A percentile compares a stretch with the other conserved stretches of the same genome.
Evolutionary conservation across 2,888 invertebrate genomes (phyloP).

Genomic region (Pseudoips prasinana): DNA sequence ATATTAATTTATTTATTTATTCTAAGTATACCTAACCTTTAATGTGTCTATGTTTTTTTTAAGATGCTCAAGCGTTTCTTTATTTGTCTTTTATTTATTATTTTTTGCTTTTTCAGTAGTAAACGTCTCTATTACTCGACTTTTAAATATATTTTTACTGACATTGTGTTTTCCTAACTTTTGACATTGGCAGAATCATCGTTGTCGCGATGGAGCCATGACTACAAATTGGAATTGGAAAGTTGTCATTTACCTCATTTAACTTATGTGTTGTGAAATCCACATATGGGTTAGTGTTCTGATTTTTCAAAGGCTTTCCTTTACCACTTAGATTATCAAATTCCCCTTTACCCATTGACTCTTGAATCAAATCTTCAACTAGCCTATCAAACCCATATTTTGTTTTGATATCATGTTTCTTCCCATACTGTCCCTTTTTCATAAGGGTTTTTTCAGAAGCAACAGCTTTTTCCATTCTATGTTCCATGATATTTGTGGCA

Average conservation of each 20-base stretch:
- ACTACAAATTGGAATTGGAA: too few relatives aligned
- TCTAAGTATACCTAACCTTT: too few relatives aligned
- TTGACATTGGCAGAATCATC: too few relatives aligned
- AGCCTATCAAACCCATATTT: conserved; percentile 92
- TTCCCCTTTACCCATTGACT: conserved; percentile 94
- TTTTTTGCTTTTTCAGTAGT: too few relatives aligned
- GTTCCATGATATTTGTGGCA: conserved; percentile 83
- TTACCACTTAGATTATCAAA: conserved; percentile 91
- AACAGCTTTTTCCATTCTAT: conserved; percentile 83
- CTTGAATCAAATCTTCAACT: conserved; percentile 95
- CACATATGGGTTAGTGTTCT: conserved; percentile 90
- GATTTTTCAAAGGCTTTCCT: conserved; percentile 89
- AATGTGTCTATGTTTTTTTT: too few relatives aligned
- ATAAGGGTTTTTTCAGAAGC: conserved; percentile 84
- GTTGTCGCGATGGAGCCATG: too few relatives aligned
- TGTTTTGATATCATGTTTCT: conserved; percentile 88
- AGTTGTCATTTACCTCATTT: conserved; percentile 89
- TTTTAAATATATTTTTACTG: too few relatives aligned
- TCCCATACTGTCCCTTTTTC: conserved; percentile 83
- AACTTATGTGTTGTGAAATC: conserved; percentile 94
- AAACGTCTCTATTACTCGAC: too few relatives aligned
- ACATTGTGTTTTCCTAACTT: too few relatives aligned
- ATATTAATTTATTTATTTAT: too few relatives aligned
- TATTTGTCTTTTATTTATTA: too few relatives aligned
- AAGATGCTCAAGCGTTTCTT: too few relatives aligned